Conservation (phyloP, 1,140 invertebrate species). For the Lethrus apterus region DNA sequence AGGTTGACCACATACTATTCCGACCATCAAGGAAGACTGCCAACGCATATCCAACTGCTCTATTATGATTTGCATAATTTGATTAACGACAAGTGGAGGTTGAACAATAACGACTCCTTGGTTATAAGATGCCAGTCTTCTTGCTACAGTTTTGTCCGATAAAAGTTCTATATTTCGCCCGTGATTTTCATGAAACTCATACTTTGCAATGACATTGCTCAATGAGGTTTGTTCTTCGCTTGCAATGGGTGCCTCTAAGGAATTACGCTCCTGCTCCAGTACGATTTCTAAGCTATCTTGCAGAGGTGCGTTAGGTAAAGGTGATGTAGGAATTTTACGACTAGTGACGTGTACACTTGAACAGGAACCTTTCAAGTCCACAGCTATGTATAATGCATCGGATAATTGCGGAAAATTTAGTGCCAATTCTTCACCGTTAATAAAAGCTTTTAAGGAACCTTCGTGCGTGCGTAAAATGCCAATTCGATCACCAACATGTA, state of each 20-base stretch:
- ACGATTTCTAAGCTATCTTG: constrained; percentile 58
- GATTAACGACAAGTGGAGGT: constrained; percentile 35
- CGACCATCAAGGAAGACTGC: constrained; percentile 72
- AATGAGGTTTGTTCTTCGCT: constrained; percentile 18
- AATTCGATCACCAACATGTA: constrained; percentile 66
- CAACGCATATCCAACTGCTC: constrained; percentile 67
- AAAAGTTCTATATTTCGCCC: constrained; percentile 66
- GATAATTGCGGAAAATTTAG: constrained; percentile 31
- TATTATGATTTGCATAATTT: constrained; percentile 56
- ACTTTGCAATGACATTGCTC: constrained; percentile 38
- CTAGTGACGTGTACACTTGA: constrained; percentile 33
- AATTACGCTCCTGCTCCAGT: constrained; percentile 46
- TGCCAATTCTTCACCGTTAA: constrained; percentile 77
- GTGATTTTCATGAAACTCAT: constrained; percentile 60
- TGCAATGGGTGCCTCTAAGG: constrained; percentile 26
- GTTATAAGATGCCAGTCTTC: constrained; percentile 66
- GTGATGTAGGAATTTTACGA: constrained; percentile 45
- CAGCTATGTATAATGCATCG: constrained; percentile 31
- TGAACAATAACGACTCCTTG: constrained; percentile 60
- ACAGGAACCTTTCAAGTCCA: constrained; percentile 35
- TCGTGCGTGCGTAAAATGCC: constrained; percentile 57
- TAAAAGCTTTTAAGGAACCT: constrained; percentile 51
- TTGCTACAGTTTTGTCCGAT: constrained; percentile 47
- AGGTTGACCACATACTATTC: constrained; percentile 61
- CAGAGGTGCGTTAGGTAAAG: constrained; percentile 50